Base-by-base conservation (phyloP, 2,113 vertebrate genomes). In the Furnarius figulus region DNA sequence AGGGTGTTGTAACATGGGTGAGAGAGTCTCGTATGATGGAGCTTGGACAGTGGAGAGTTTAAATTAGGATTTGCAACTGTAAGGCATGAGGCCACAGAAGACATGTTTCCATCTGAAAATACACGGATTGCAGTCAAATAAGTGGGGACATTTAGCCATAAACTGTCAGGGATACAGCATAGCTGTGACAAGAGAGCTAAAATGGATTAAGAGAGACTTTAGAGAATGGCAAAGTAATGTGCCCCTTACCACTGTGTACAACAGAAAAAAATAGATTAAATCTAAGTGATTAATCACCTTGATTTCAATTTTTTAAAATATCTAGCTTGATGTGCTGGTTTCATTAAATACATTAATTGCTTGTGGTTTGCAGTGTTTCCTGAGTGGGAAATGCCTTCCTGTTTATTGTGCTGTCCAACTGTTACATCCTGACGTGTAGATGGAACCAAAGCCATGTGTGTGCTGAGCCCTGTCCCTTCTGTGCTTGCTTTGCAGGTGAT, bases 401-500 rank as follows among this genome's bases (percentile, higher is more conserved):
- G 30, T 82, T 86, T 25, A 12, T 50, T 49, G 83, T 73, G 20
- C 28, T 31, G 37, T 31, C 33, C 39, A 39, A 42, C 58, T 81
- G 40, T 73, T 65, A 15, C 42, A 14, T 46, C 39, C 23, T 42
- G 56, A n/a, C 8, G 2, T 62, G 23, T 47, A n/a, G 44, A 5
- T 39, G 47, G 65, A 52, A 12, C n/a, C 8, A 5, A 19, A 53
- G 10, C 31, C 6, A 4, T 5, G 30, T 52, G 63, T 58, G 73
- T 44, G 46, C 85, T 91, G n/a, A 79, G 20, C 66, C 35, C 24
- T 87, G 5, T 67, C 58, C 79, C 75, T 40, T 79, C 49, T 93
- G 73, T 61, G 70, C 2, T 86, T 86, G 82, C 6, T 89, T 87
- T 82, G 20, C 93, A 99, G 99, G 99, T 62, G 99, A 99, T 56